A percentile compares a stretch with the other conserved stretches of the same genome.
These are phyloP conservation scores for Drosophila nikananu DNA, from an alignment of 1,140 invertebrate species.

Conservation along the genomic window DNA sequence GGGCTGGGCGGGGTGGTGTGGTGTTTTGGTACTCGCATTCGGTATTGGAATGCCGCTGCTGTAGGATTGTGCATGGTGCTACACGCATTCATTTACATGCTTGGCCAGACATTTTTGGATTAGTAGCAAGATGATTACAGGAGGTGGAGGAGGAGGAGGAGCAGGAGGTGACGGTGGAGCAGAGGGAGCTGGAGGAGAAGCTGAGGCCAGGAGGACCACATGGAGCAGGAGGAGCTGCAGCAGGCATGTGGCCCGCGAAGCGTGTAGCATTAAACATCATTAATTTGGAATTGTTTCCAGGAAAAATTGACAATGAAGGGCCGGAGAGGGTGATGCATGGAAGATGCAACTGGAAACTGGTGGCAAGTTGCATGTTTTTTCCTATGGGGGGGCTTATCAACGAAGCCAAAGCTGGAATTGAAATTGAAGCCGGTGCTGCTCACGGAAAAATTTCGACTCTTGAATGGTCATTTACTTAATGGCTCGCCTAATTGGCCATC, in stretches of 20 bases:
- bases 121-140: conserved; percentile 9
- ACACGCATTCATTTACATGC: conserved; percentile 13
- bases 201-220: not conserved
- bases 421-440: not conserved
- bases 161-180: not conserved
- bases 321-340: not conserved
- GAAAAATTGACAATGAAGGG: conserved; percentile 62
- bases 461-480: conserved; percentile 72
- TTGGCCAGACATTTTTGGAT: conserved; percentile 22
- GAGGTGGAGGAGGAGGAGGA: not conserved
- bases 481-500: conserved; percentile 60
- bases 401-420: not conserved
- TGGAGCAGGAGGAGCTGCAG: not conserved
- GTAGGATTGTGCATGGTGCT: conserved; percentile 10
- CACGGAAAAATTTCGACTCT: conserved; percentile 48
- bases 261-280: conserved; percentile 69
- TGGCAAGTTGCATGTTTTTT: conserved; percentile 4
- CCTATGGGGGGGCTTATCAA: conserved; percentile 9
- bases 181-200: not conserved
- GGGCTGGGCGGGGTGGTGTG: not conserved
- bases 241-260: conserved; percentile 53
- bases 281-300: conserved; percentile 62
- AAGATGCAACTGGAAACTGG: not conserved
- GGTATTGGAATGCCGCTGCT: conserved; percentile 11
- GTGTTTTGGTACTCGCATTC: conserved; percentile 6